Evolutionary conservation across 64 coral and sea anemone species (phyloP).

Genomic region (Montipora cactus): DNA sequence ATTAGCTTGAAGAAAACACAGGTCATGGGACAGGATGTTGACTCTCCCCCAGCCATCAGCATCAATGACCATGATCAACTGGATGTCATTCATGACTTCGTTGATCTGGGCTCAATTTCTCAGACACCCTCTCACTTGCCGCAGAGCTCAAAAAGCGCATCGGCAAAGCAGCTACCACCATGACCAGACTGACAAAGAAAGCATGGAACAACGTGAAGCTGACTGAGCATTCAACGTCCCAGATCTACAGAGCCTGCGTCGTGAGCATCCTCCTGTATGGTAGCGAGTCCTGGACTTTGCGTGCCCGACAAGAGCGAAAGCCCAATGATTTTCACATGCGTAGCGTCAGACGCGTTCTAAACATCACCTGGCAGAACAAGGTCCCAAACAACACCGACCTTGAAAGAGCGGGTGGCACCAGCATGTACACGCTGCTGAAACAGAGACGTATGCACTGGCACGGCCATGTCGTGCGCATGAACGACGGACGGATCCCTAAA

Average conservation of each 20-base stretch:
- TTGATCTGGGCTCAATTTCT: constrained; percentile 12
- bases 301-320: constrained; percentile 2
- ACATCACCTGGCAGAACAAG: constrained; percentile 22
- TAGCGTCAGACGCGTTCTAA: not conserved
- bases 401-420: not conserved
- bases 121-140: constrained; percentile 8
- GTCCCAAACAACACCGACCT: constrained; percentile 23
- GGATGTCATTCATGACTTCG: not conserved
- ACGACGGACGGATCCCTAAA: constrained; percentile 8
- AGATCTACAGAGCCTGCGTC: constrained; percentile 37
- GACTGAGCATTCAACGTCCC: not conserved
- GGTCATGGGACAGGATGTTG: constrained; percentile 8
- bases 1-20: constrained; percentile 19
- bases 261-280: constrained; percentile 19
- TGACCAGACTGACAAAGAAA: not conserved
- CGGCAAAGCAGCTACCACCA: constrained; percentile 9
- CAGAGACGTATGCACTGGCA: constrained; percentile 8
- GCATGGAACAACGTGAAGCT: constrained; percentile 4
- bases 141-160: not conserved
- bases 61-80: not conserved
- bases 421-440: not conserved
- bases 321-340: not conserved
- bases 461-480: not conserved
- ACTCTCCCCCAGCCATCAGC: not conserved
- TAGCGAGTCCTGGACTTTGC: constrained; percentile 1